phyloP scores from a whole-genome alignment of 2,888 invertebrate species.

The Cerceris ruficornis region DNA sequence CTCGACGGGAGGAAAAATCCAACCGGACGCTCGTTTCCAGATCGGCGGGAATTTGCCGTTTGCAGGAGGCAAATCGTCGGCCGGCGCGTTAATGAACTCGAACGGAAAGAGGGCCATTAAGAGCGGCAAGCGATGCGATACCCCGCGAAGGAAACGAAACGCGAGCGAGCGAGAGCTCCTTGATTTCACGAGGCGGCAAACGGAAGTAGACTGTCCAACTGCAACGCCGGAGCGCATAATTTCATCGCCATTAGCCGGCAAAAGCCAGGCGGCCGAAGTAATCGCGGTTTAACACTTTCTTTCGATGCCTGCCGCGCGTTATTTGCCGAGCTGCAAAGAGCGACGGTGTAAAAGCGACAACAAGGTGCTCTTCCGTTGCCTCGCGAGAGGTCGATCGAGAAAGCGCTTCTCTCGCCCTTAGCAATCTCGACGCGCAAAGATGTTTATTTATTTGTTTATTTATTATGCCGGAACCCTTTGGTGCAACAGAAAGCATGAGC shows the following conservation, averaged over 20 bases:
- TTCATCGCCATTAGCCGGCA: background rate
- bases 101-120: slow-evolving; percentile 5
- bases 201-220: slow-evolving; percentile 4
- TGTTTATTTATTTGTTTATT: too few species aligned
- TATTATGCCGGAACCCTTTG: too few species aligned
- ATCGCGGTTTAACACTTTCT: background rate
- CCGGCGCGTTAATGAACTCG: background rate
- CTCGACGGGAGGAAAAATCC: background rate
- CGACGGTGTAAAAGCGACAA: background rate
- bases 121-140: background rate
- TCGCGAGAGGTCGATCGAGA: too few species aligned
- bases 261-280: background rate
- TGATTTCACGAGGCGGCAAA: background rate
- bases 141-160: background rate
- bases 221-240: slow-evolving; percentile 1
- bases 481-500: too few species aligned
- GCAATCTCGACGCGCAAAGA: too few species aligned
- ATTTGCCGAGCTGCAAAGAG: background rate
- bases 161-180: background rate
- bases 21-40: too few species aligned
- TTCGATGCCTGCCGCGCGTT: background rate
- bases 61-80: too few species aligned
- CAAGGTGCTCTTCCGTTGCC: too few species aligned
- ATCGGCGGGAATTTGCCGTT: too few species aligned
- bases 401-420: too few species aligned